Conservation (phyloP, 2,113 vertebrate genomes). For the Atlantisia rogersi region DNA sequence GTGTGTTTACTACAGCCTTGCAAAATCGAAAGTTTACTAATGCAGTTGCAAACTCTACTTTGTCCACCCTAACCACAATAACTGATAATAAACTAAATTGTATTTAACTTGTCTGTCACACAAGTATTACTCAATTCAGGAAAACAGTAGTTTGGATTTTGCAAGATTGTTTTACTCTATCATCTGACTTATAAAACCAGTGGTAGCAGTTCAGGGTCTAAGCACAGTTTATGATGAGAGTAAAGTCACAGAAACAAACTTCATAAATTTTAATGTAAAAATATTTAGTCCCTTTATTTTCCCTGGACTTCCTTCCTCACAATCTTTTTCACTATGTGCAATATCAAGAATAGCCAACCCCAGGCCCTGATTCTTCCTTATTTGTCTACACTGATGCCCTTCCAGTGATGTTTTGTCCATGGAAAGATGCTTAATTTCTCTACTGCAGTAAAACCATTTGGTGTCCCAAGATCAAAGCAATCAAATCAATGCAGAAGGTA, state of each 20-base stretch:
- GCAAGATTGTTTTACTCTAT: conserved; percentile 61
- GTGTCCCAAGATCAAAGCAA: conserved; percentile 10
- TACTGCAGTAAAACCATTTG: conserved; percentile 7
- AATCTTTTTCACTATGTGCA: not conserved
- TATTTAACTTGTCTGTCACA: not conserved
- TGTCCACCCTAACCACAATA: conserved; percentile 26
- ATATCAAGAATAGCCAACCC: conserved; percentile 10
- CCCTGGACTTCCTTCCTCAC: not conserved
- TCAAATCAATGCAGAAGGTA: not conserved
- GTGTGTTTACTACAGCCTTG: conserved; percentile 69
- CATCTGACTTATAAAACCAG: conserved; percentile 54
- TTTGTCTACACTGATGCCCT: not conserved
- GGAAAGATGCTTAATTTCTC: conserved; percentile 63
- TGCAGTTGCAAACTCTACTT: not conserved
- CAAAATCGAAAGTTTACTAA: conserved; percentile 60
- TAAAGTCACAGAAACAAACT: conserved; percentile 26
- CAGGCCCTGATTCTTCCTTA: not conserved
- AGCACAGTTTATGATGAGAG: conserved; percentile 1
- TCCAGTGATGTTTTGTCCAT: not conserved
- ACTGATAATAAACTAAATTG: conserved; percentile 32
- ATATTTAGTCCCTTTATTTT: not conserved
- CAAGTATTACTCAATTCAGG: not conserved
- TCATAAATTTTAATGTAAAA: not conserved
- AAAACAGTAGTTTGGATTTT: conserved; percentile 52
- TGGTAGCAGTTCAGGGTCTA: conserved; percentile 13